Base-by-base conservation (phyloP, 2,797 vertebrate species). In the Aselliscus stoliczkanus region DNA sequence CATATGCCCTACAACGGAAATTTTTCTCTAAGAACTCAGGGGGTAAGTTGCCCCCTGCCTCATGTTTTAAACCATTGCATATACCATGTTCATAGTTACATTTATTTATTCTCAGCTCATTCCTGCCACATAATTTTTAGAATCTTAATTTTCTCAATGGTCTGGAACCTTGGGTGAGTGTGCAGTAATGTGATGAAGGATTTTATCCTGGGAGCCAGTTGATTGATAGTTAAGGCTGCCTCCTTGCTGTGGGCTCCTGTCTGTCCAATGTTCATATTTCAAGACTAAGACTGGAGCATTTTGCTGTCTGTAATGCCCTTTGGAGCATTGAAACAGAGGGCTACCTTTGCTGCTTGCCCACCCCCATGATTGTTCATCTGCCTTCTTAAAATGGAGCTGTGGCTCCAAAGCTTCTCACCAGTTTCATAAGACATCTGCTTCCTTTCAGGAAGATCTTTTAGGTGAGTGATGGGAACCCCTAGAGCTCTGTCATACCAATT, bases 51-150 rank as follows among this genome's bases (percentile, higher is more conserved):
- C 54, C 72, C 14, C 12, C 64, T 77, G 90, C 3, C n/a, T 6
- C n/a, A 34, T 82, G 52, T 82, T 95, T 93, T 67, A 76, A 75
- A 50, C 69, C 25, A 75, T 69, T 88, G 56, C 31, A 52, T 60
- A 13, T 62, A 50, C n/a, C 65, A 6, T 76, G 64, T 82, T 47
- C 81, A 44, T 65, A 54, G 79, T 75, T 64, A 60, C 44, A 15
- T 90, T 79, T 81, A 65, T 65, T 62, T 79, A 88, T 81, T 87
- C 69, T 88, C 58, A 85, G 39, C 67, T 93, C 31, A 54, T 93
- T 89, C 56, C 50, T 72, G 62, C 39, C 5, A 7, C 18, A 27
- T 34, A 8, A 77, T 65, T 70, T 82, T 89, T 72, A 77, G 54
- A 91, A 69, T 83, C 15, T 62, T 15, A 58, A 54, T 76, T 88